Conservation (phyloP, 2,888 invertebrate species). For the Tachystola acroxantha region DNA sequence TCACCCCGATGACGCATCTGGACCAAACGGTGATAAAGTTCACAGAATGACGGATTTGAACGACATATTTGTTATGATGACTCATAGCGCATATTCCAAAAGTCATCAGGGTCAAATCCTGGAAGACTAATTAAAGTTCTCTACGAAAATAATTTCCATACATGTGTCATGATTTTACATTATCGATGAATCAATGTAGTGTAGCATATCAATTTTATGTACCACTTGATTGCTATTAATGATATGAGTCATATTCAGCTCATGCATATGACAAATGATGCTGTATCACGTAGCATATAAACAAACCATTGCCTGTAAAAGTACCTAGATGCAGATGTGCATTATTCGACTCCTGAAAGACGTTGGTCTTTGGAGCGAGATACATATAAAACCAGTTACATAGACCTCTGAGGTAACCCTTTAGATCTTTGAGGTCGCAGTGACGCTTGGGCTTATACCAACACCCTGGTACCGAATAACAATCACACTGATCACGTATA, state of each 20-base stretch:
- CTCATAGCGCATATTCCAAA: slow-evolving; percentile 40
- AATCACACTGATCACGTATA: too few species aligned
- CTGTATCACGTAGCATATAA: too few species aligned
- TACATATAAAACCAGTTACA: too few species aligned
- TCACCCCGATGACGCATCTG: slow-evolving; percentile 17
- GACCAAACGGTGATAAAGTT: slow-evolving; percentile 32
- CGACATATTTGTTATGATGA: slow-evolving; percentile 40
- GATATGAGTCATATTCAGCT: slow-evolving; percentile 3
- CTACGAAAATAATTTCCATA: slow-evolving; percentile 52
- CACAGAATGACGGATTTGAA: slow-evolving; percentile 37
- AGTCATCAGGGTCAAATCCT: slow-evolving; percentile 36
- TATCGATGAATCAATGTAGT: slow-evolving; percentile 46
- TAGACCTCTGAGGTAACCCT: too few species aligned
- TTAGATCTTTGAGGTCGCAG: too few species aligned
- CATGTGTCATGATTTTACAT: slow-evolving; percentile 40
- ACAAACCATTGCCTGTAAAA: too few species aligned
- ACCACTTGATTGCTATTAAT: slow-evolving; percentile 13
- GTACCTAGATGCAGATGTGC: too few species aligned
- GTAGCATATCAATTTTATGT: slow-evolving; percentile 23
- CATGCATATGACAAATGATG: neutral
- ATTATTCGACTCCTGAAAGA: too few species aligned
- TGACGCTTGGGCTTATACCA: too few species aligned
- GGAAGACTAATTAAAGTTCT: slow-evolving; percentile 24
- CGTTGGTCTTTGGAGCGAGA: too few species aligned
- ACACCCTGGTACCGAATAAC: too few species aligned